Percentiles rank a stretch among this genome's conserved stretches.
These are phyloP conservation scores for Nycticorax nycticorax DNA, from an alignment of 2,113 vertebrate genomes.

Conservation along the genomic window DNA sequence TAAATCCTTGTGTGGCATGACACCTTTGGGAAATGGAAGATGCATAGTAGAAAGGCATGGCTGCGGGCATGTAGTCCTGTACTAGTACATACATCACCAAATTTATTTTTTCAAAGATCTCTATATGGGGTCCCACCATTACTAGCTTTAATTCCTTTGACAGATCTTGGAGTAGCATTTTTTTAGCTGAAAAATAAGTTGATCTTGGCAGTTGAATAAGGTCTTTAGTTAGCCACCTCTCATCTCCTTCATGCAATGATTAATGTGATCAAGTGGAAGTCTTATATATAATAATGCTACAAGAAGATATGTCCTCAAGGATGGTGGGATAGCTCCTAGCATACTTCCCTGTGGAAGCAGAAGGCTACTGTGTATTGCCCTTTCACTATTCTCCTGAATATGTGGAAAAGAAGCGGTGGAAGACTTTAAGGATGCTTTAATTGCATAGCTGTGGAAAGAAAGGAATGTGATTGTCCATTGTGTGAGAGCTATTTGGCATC, in stretches of 20 bases:
- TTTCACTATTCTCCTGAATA: background rate
- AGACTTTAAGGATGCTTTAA: background rate
- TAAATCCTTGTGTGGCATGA: background rate
- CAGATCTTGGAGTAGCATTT: background rate
- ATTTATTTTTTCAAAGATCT: background rate
- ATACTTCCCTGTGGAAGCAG: background rate
- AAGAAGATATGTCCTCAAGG: background rate
- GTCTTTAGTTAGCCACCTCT: background rate
- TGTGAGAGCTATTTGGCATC: background rate
- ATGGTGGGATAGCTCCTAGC: background rate
- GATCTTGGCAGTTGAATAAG: background rate
- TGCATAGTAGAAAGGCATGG: background rate
- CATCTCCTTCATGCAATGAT: background rate
- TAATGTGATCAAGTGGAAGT: background rate
- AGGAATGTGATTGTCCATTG: background rate
- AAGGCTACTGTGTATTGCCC: background rate
- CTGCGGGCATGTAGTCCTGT: background rate
- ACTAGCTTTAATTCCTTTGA: background rate
- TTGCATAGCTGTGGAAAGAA: background rate
- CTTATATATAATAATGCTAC: background rate
- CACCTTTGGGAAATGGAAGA: background rate
- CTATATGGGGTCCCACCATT: background rate
- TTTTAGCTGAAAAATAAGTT: background rate
- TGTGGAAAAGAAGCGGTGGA: background rate
- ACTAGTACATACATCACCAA: background rate